Evolutionary conservation across 2,888 invertebrate genomes (phyloP).

Genomic region (Branchipolynoe longqiensis): DNA sequence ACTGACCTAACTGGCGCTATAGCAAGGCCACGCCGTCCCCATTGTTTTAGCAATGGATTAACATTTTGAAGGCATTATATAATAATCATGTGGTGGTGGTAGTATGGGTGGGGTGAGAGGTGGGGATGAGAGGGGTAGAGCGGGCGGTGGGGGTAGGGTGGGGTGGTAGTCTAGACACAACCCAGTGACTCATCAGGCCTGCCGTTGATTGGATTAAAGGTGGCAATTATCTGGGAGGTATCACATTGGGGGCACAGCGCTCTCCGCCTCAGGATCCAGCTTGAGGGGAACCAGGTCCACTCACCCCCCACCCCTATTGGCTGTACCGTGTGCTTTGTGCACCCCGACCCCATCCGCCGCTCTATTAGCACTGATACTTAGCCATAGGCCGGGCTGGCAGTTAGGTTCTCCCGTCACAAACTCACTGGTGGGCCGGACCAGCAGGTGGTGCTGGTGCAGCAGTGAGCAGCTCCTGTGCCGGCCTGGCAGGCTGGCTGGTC

Average conservation of each 20-base stretch:
- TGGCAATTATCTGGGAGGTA: slow-evolving; percentile 17
- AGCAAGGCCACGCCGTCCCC: no score
- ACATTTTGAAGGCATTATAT: no score
- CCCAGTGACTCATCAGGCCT: slow-evolving; percentile 24
- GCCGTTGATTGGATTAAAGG: slow-evolving; percentile 25
- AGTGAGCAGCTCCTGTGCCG: neutral
- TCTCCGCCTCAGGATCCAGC: neutral
- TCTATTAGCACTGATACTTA: no score
- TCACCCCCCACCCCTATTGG: no score
- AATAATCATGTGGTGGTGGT: no score
- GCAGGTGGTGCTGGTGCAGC: slow-evolving; percentile 4
- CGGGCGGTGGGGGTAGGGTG: neutral
- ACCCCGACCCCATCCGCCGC: no score
- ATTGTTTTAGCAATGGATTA: no score
- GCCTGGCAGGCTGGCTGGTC: neutral
- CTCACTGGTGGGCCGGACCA: neutral
- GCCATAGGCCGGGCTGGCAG: no score
- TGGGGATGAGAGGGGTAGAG: neutral
- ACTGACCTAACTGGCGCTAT: no score
- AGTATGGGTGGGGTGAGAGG: neutral
- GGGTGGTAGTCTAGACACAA: slow-evolving; percentile 38
- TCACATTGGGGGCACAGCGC: neutral
- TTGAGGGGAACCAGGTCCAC: slow-evolving; percentile 7
- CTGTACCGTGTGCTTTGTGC: no score
- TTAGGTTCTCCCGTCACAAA: no score